A percentile compares a stretch with the other conserved stretches of the same genome.
These are phyloP conservation scores for Tachina grossa DNA, from an alignment of 2,888 invertebrate genomes.

Conservation along the genomic window DNA sequence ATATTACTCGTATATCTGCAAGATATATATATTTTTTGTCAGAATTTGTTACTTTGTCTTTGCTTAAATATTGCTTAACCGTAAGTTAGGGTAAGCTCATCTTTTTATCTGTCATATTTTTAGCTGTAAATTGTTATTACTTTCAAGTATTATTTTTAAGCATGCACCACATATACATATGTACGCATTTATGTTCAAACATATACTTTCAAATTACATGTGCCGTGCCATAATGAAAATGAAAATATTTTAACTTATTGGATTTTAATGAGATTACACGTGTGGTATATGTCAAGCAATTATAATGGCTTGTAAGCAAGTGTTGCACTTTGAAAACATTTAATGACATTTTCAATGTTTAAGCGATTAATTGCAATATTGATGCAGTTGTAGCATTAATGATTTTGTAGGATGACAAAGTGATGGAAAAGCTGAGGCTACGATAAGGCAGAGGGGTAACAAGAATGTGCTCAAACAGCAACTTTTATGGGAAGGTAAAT, in stretches of 20 bases:
- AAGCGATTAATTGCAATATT: not conserved
- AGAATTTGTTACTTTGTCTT: too few species aligned
- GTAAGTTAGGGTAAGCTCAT: not conserved
- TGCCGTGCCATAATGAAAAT: constrained; percentile 75
- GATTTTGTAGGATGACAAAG: not conserved
- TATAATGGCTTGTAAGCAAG: constrained; percentile 29
- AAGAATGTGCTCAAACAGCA: not conserved
- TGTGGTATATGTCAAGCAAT: constrained; percentile 74
- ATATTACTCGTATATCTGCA: too few species aligned
- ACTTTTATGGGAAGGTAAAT: not conserved
- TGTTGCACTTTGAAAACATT: constrained; percentile 12
- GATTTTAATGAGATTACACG: constrained; percentile 81
- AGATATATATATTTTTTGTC: too few species aligned
- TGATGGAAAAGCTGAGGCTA: not conserved
- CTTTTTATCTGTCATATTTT: not conserved
- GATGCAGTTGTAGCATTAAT: not conserved
- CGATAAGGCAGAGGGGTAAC: not conserved
- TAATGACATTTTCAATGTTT: constrained; percentile 16
- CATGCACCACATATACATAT: not conserved
- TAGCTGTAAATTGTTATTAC: not conserved
- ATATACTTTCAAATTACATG: not conserved
- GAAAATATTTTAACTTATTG: constrained; percentile 81
- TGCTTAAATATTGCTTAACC: not conserved
- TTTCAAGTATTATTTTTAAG: not conserved
- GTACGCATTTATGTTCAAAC: not conserved